These are phyloP conservation scores for Agapornis canus DNA, from an alignment of 2,797 vertebrate genomes.

Conservation along the genomic window DNA sequence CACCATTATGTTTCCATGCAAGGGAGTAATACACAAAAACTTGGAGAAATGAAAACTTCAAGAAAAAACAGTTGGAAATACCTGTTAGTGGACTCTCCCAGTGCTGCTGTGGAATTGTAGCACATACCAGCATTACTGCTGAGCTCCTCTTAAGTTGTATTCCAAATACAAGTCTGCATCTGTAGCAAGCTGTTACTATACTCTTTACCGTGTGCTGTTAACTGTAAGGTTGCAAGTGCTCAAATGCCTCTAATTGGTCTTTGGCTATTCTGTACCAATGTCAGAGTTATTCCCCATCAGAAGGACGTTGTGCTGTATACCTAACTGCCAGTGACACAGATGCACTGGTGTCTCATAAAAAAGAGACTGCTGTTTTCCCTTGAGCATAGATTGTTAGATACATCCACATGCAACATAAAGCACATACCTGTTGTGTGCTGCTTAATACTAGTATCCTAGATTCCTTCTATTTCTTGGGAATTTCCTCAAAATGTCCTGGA, in stretches of 20 bases:
- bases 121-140: background rate
- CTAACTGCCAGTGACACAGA: fast-evolving
- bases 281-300: background rate
- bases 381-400: background rate
- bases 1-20: background rate
- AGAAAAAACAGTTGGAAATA: background rate
- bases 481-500: background rate
- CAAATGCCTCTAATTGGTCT: background rate
- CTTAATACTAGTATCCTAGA: background rate
- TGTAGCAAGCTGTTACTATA: background rate
- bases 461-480: background rate
- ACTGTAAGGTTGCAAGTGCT: background rate
- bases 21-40: background rate
- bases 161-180: background rate
- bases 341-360: background rate
- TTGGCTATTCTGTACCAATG: background rate
- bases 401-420: background rate
- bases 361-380: background rate
- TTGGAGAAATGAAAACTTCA: background rate
- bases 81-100: background rate
- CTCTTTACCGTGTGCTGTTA: background rate
- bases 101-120: background rate
- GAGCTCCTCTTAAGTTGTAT: background rate
- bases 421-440: background rate
- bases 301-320: background rate